Conservation (phyloP, 1,140 invertebrate genomes). For the Heterodera schachtii region DNA sequence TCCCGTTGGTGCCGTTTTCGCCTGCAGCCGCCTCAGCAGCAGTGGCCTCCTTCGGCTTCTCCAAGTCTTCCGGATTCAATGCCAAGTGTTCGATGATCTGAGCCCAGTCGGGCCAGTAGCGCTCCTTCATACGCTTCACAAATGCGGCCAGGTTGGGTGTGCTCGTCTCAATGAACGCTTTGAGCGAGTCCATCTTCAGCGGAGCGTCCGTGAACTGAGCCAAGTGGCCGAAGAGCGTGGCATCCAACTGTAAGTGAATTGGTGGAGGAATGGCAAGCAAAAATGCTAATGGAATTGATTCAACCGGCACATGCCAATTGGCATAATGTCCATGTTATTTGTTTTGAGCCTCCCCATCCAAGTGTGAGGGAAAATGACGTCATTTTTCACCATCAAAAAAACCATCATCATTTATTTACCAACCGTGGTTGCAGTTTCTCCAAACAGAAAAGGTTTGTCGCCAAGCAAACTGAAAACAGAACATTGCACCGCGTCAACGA, state of each 20-base stretch:
- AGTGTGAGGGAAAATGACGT: too few relatives aligned
- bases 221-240: conserved; percentile 47
- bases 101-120: conserved; percentile 58
- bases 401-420: neutral
- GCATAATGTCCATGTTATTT: too few relatives aligned
- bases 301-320: too few relatives aligned
- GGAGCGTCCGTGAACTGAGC: conserved; percentile 50
- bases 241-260: conserved; percentile 61
- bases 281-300: too few relatives aligned
- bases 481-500: conserved; percentile 70
- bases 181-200: conserved; percentile 32
- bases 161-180: conserved; percentile 43
- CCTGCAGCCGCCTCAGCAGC: too few relatives aligned
- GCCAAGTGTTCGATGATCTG: conserved; percentile 41
- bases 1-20: neutral
- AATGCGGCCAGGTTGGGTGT: conserved; percentile 49
- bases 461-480: conserved; percentile 80
- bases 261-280: too few relatives aligned
- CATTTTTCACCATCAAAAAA: neutral
- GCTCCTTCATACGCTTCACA: conserved; percentile 47
- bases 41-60: neutral
- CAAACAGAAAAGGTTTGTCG: conserved; percentile 90
- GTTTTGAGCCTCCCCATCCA: too few relatives aligned
- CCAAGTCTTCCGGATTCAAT: conserved; percentile 42
- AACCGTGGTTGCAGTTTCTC: conserved; percentile 82